Evolutionary conservation across 2,113 vertebrate genomes (phyloP).

Genomic region (Dascyllus trimaculatus): DNA sequence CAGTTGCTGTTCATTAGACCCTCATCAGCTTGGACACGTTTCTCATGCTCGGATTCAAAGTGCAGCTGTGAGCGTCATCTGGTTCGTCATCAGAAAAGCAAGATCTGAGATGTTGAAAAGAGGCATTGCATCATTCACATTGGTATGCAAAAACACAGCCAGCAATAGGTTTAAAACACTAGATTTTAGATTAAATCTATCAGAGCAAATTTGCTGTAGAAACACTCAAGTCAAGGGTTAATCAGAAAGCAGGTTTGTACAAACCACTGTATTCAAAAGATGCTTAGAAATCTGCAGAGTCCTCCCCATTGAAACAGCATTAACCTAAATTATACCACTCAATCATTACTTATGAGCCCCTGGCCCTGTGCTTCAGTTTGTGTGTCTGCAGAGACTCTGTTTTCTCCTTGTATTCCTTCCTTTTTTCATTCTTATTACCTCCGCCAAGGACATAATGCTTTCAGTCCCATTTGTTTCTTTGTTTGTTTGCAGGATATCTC

Average conservation of each 20-base stretch:
- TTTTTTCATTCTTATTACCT: constrained; percentile 2
- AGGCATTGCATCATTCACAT: constrained; percentile 27
- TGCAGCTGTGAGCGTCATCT: background rate
- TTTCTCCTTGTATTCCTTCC: background rate
- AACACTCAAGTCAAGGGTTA: constrained; percentile 37
- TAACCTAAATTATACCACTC: constrained; percentile 41
- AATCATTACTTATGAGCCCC: constrained; percentile 24
- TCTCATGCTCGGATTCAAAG: constrained; percentile 13
- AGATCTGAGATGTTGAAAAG: constrained; percentile 3
- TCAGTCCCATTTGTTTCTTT: constrained; percentile 12
- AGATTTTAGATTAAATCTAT: constrained; percentile 14
- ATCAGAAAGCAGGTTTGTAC: constrained; percentile 23
- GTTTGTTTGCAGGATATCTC: background rate
- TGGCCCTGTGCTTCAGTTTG: constrained; percentile 3
- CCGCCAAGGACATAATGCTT: constrained; percentile 40
- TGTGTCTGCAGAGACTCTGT: constrained; percentile 18
- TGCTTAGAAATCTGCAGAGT: constrained; percentile 2
- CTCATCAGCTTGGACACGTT: background rate
- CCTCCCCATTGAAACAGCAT: constrained; percentile 33
- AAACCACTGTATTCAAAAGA: constrained; percentile 1
- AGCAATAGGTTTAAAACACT: constrained; percentile 1
- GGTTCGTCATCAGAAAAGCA: background rate
- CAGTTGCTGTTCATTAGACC: background rate
- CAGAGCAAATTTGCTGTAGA: constrained; percentile 23
- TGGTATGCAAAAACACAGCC: background rate